Evolutionary conservation across 2,888 invertebrate genomes (phyloP).

Genomic region (Microdon myrmicae): DNA sequence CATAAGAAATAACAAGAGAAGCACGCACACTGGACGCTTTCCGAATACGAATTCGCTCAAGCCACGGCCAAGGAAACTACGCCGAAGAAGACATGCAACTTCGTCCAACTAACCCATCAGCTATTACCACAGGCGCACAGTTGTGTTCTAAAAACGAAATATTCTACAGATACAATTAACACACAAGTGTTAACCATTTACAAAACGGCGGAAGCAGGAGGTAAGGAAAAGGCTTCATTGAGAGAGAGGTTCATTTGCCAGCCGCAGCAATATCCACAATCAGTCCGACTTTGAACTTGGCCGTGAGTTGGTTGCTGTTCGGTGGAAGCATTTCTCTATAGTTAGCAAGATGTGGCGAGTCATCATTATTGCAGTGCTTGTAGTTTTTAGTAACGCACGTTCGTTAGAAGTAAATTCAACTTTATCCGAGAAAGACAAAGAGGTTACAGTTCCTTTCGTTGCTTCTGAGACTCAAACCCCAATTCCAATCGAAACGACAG

Average conservation of each 20-base stretch:
- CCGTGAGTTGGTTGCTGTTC: conserved; percentile 40
- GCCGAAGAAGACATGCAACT: conserved; percentile 34
- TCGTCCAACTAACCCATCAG: conserved; percentile 23
- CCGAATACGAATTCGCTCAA: conserved; percentile 46
- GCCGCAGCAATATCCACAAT: conserved; percentile 34
- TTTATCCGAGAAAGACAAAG: conserved; percentile 30
- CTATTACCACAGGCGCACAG: too few species aligned
- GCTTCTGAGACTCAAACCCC: conserved; percentile 23
- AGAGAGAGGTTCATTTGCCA: conserved; percentile 39
- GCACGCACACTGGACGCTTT: conserved; percentile 16
- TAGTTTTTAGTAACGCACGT: conserved; percentile 21
- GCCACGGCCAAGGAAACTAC: conserved; percentile 21
- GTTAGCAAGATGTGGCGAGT: conserved; percentile 36
- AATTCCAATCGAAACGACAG: not conserved
- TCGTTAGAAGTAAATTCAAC: conserved; percentile 27
- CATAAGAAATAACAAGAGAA: conserved; percentile 8
- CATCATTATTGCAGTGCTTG: conserved; percentile 42
- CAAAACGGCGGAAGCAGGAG: conserved; percentile 17
- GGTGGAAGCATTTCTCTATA: conserved; percentile 4
- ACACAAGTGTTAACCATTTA: conserved; percentile 10
- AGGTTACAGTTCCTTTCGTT: conserved; percentile 6
- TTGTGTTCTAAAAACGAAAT: too few species aligned
- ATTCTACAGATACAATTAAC: conserved; percentile 12
- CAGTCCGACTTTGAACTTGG: conserved; percentile 51
- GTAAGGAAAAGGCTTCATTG: conserved; percentile 11